A percentile compares a stretch with the other conserved stretches of the same genome.
These are phyloP conservation scores for Nothoprocta pentlandii DNA, from an alignment of 2,113 vertebrate genomes.

Conservation along the genomic window DNA sequence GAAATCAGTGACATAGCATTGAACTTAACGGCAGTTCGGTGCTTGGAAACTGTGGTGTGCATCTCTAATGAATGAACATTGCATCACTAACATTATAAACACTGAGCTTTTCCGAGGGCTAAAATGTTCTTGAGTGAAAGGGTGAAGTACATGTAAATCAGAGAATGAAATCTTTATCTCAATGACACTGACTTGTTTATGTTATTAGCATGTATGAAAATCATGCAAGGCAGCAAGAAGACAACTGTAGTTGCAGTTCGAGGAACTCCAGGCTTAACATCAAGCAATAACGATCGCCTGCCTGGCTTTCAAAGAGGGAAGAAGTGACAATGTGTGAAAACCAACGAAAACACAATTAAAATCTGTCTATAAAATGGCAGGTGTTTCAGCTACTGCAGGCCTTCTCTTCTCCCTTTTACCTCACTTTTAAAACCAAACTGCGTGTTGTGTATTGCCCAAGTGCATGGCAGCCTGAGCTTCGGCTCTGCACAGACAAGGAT, in stretches of 20 bases:
- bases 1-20: neutral
- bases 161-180: neutral
- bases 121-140: neutral
- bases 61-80: fast-evolving
- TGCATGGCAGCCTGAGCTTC: neutral
- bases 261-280: neutral
- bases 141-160: neutral
- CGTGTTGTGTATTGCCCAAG: neutral
- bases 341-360: neutral
- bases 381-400: neutral
- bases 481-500: neutral
- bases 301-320: neutral
- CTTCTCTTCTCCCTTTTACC: fast-evolving
- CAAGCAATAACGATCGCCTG: neutral
- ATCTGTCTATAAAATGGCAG: neutral
- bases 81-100: neutral
- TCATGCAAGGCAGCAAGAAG: neutral
- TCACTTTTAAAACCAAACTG: neutral
- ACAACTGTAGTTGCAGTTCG: neutral
- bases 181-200: neutral
- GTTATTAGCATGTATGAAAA: neutral
- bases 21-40: neutral
- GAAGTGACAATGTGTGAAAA: neutral
- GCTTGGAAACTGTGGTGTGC: neutral
- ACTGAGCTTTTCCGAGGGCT: neutral